Conservation (phyloP, 2,113 vertebrate genomes). For the Podiceps cristatus region DNA sequence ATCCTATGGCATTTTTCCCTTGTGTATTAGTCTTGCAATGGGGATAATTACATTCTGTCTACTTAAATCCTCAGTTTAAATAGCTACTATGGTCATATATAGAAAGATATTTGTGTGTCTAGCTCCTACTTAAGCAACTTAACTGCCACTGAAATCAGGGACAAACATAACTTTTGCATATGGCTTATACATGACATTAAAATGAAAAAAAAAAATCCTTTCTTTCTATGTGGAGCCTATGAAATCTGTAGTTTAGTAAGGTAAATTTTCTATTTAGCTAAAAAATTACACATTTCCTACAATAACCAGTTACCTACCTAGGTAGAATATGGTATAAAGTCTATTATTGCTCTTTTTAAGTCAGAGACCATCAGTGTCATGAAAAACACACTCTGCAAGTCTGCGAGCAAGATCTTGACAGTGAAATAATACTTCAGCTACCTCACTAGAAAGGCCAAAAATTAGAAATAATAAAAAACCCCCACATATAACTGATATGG, state of each 20-base stretch:
- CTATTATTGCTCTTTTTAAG: not conserved
- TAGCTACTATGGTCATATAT: slow-evolving; percentile 29
- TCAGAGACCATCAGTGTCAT: not conserved
- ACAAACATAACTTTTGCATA: not conserved
- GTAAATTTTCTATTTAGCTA: not conserved
- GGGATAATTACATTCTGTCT: slow-evolving; percentile 50
- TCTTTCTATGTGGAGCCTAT: not conserved
- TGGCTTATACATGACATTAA: not conserved
- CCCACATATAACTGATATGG: not conserved
- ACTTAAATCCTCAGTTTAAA: slow-evolving; percentile 36
- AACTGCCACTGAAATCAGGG: not conserved
- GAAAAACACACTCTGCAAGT: not conserved
- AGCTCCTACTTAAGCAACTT: not conserved
- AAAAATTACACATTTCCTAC: not conserved
- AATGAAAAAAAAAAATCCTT: too few species aligned
- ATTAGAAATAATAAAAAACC: not conserved
- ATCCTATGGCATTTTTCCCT: slow-evolving; percentile 33
- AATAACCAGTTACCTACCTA: not conserved
- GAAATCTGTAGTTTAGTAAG: not conserved
- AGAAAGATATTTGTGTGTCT: slow-evolving; percentile 30
- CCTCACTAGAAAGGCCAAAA: not conserved
- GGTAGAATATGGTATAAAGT: not conserved
- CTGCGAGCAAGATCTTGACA: not conserved
- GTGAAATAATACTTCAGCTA: not conserved
- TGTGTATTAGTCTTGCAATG: slow-evolving; percentile 29